These are phyloP conservation scores for Orbicella faveolata DNA, from an alignment of 64 coral and sea anemone species.

Conservation along the genomic window DNA sequence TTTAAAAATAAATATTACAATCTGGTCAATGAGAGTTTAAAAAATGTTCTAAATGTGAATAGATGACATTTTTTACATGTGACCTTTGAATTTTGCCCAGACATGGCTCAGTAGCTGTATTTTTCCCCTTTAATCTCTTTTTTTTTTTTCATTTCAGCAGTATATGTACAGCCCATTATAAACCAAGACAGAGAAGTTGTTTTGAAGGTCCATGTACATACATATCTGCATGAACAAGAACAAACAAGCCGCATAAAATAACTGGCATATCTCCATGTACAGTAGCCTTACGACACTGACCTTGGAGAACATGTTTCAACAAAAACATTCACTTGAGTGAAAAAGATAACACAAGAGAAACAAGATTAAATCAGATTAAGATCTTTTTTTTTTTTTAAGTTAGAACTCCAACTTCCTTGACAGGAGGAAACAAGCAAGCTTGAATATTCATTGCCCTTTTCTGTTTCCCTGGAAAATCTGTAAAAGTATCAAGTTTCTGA, in stretches of 20 bases:
- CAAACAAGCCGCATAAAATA: not conserved
- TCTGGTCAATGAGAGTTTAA: not conserved
- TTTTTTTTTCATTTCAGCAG: too few relatives aligned
- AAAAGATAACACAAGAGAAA: not conserved
- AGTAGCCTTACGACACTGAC: not conserved
- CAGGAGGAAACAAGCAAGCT: not conserved
- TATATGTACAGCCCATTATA: too few relatives aligned
- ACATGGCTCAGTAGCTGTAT: too few relatives aligned
- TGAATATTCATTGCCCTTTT: not conserved
- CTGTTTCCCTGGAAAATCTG: not conserved
- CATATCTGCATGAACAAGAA: not conserved
- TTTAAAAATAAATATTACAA: not conserved
- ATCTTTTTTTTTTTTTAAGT: not conserved
- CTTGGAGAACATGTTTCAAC: not conserved
- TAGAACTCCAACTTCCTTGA: not conserved
- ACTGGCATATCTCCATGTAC: not conserved
- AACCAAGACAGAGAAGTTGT: too few relatives aligned
- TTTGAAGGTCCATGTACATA: not conserved
- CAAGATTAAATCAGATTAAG: not conserved
- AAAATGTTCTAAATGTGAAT: not conserved
- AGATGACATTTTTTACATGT: too few relatives aligned
- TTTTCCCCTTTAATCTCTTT: too few relatives aligned
- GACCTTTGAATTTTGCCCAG: too few relatives aligned
- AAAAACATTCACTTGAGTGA: not conserved
- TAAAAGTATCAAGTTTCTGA: not conserved